Base-by-base conservation (phyloP, 2,113 vertebrate genomes). In the Apodemus sylvaticus region DNA sequence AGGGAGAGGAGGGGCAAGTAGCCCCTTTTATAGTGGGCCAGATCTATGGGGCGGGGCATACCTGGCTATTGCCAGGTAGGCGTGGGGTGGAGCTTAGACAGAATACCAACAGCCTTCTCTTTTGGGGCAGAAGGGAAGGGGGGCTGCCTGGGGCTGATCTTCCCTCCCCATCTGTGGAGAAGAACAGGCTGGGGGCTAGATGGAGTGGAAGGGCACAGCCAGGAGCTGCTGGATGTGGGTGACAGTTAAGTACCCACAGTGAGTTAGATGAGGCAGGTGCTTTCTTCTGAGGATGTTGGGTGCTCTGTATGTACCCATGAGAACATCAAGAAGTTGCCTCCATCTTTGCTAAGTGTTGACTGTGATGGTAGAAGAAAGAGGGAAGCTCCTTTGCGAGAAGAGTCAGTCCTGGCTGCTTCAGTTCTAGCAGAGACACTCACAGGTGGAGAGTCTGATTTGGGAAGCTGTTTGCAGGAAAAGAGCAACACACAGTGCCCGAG, bases 201-300 rank as follows among this genome's bases (percentile, higher is more conserved):
- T 96, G 68, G 51, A 82, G 24, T 60, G 92, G 93, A 82, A 26
- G 4, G 13, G 29, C 36, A 94, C 74, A 95, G 60, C 86, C 91
- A 85, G 89, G 60, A 93, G 53, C 78, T 78, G 77, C 34, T 91
- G 76, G 55, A 89, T 94, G 68, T 93, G 42, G 55, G 93, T 91
- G 92, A 70, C 10, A 96, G 86, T 53, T 74, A 92, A 66, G 71
- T 94, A 7, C 11, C 95, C 91, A 89, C 76, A 83, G 76, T 79
- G 74, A 86, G 45, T 94, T 95, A 95, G 82, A 71, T 90, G 68
- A 94, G 82, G 53, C 22, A 42, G 29, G 90, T 95, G 51, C 51
- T 93, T 91, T 93, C 79, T 94, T 58, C 81, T 94, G 53, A 81
- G 86, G 79, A 95, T 68, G 6, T 86, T 96, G 66, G 42, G 58